Evolutionary conservation across 2,113 vertebrate genomes (phyloP).

Genomic region (Caretta caretta): DNA sequence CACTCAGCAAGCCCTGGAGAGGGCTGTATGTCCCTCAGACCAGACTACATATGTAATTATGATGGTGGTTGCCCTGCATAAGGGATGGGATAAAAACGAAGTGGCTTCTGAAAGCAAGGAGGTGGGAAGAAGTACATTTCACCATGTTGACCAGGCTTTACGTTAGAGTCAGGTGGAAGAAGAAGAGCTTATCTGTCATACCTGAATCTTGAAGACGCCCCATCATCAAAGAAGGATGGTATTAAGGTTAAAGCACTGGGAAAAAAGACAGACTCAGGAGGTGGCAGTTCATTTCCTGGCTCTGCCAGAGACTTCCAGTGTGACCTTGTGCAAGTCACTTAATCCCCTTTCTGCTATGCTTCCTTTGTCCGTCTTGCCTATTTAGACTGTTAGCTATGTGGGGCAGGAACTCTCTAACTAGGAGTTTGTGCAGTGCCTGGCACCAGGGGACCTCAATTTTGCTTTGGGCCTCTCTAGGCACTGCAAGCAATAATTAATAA

Average conservation of each 20-base stretch:
- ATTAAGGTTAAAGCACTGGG: constrained; percentile 21
- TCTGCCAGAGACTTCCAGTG: not conserved
- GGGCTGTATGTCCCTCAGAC: too few relatives aligned
- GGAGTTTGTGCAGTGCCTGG: constrained; percentile 18
- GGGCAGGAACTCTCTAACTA: not conserved
- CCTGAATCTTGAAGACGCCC: not conserved
- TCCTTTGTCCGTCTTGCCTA: constrained; percentile 34
- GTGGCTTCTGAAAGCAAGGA: constrained; percentile 25
- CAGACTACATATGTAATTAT: not conserved
- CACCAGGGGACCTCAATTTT: constrained; percentile 20
- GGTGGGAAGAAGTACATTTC: not conserved
- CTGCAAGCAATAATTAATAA: constrained; percentile 50
- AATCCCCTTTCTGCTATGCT: constrained; percentile 35
- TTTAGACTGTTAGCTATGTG: not conserved
- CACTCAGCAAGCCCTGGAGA: too few relatives aligned
- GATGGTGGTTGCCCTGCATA: not conserved
- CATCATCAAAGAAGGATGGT: constrained; percentile 1
- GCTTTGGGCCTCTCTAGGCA: constrained; percentile 46
- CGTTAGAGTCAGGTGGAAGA: accelerated
- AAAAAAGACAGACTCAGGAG: not conserved
- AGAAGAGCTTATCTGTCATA: not conserved
- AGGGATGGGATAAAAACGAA: constrained; percentile 8
- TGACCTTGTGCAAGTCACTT: constrained; percentile 17
- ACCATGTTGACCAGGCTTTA: constrained; percentile 17
- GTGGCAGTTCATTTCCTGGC: not conserved